A percentile compares a stretch with the other conserved stretches of the same genome.
Conservation (phyloP, 2,888 invertebrate species). For the Ennomos fuscantarius region DNA sequence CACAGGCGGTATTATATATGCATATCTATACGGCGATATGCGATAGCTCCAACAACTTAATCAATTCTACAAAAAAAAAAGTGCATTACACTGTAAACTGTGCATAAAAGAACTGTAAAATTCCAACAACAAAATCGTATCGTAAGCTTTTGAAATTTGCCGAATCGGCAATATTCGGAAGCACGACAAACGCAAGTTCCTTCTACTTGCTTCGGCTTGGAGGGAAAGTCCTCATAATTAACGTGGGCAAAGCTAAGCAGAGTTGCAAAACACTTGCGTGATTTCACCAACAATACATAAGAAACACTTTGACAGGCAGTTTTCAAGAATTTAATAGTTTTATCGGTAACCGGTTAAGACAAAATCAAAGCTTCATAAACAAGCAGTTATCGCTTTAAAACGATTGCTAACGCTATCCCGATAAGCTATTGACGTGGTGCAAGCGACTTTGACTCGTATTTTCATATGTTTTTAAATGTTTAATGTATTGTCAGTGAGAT, state of each 20-base stretch:
- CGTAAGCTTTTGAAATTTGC: neutral
- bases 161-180: neutral
- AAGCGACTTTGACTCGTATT: too few relatives aligned
- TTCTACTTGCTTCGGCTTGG: slow-evolving; percentile 6
- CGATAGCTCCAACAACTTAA: neutral
- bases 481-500: slow-evolving; percentile 1
- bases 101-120: slow-evolving; percentile 1
- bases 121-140: neutral
- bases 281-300: slow-evolving; percentile 9
- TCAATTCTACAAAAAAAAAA: neutral
- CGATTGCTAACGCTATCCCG: too few relatives aligned
- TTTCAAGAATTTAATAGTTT: too few relatives aligned
- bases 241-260: slow-evolving; percentile 22
- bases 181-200: neutral
- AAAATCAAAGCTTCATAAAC: too few relatives aligned
- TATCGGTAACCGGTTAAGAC: too few relatives aligned
- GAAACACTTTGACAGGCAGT: neutral
- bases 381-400: too few relatives aligned
- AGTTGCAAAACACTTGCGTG: slow-evolving; percentile 3
- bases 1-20: slow-evolving; percentile 21
- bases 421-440: too few relatives aligned
- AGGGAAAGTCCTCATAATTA: neutral
- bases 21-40: slow-evolving; percentile 12
- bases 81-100: slow-evolving; percentile 7
- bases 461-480: too few relatives aligned